phyloP scores from a whole-genome alignment of 2,888 invertebrate genomes.

The Nephrotoma appendiculata region DNA sequence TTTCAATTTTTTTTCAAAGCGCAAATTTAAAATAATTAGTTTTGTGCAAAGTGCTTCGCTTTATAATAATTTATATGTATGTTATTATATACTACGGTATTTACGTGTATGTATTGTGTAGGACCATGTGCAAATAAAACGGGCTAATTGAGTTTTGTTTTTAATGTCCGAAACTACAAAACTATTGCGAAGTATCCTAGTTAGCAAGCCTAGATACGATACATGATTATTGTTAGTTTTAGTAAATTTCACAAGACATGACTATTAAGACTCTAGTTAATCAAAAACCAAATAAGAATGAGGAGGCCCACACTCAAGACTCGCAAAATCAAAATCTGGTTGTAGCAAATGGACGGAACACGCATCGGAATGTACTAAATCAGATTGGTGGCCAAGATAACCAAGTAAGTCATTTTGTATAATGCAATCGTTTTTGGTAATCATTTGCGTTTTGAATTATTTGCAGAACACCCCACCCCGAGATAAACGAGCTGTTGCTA shows the following conservation, averaged over 20 bases:
- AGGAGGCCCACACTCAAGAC: conserved; percentile 19
- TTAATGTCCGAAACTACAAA: not conserved
- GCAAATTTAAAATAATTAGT: not conserved
- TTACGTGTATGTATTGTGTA: not conserved
- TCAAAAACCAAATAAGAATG: conserved; percentile 15
- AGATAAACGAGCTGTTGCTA: not conserved
- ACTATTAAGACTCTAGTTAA: conserved; percentile 30
- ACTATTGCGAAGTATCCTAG: not conserved
- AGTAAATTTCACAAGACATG: conserved; percentile 16
- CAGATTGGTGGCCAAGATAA: not conserved
- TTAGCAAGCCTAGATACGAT: not conserved
- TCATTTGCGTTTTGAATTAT: not conserved
- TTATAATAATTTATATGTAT: not conserved
- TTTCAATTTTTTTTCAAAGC: not conserved
- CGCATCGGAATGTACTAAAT: conserved; percentile 25
- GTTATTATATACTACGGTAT: not conserved
- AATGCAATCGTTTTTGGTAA: not conserved
- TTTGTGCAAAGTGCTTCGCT: not conserved
- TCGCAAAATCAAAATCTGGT: conserved; percentile 15
- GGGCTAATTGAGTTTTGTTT: not conserved
- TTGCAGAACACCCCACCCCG: conserved; percentile 27
- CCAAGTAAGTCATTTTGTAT: not conserved
- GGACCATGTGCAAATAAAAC: not conserved
- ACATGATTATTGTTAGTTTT: not conserved
- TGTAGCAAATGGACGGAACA: conserved; percentile 15